Base-by-base conservation (phyloP, 1,140 invertebrate genomes). In the Apis laboriosa region DNA sequence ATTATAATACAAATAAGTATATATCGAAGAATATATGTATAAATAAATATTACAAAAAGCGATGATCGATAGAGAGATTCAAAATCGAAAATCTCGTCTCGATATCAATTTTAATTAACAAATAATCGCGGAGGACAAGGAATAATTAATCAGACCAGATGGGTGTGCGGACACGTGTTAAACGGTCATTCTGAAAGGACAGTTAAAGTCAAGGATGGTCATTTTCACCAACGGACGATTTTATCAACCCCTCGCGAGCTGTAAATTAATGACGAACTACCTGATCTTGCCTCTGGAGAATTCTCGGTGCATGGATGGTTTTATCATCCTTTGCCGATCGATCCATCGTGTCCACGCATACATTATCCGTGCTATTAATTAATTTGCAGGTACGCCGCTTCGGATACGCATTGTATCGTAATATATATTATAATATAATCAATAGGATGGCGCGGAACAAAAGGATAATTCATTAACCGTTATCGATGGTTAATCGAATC, bases 271-370 rank as follows among this genome's bases (percentile, higher is more conserved):
- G 81, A 77, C 58, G 67, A 64, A 70, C 66, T 56, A 60, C 24
- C 67, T 61, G 81, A 78, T 76, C 76, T 83, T 64, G 75, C 81
- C 64, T 66, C 67, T 53, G 58, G 64, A 58, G 58, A 83, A 43
- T 43, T 78, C 58, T 67, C 66, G 61, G 63, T 21, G 51, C 24
- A 53, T 5, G 9, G n/a, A 43, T 58, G 66, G 66, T 78, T 86
- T 87, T 87, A 87, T 87, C 86, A 86, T 84, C 77, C 68, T 72
- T 71, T 43, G 81, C 67, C 55, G 85, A 87, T 86, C 86, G 86
- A 87, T 87, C 85, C 81, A 19, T 73, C 64, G 85, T 70, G 68
- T 82, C 64, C 64, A 55, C 55, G 73, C 74, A 82, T 82, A 77
- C 60, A 76, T 77, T 82, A 82, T 68, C 64, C n/a, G 12, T 21